These are phyloP conservation scores for Thereva nobilitata DNA, from an alignment of 2,888 invertebrate species.

Conservation along the genomic window DNA sequence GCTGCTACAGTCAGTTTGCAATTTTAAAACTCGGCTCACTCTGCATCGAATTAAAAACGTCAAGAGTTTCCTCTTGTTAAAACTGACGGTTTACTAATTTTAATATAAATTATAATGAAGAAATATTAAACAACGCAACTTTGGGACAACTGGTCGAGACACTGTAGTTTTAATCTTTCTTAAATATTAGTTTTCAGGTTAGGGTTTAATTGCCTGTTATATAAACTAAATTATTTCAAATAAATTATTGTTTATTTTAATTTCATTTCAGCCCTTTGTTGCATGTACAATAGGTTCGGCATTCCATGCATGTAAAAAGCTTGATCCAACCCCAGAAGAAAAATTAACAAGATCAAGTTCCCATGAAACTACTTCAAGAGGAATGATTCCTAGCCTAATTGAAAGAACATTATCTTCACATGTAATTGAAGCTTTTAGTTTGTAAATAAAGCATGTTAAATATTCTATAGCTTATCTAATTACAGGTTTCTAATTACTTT, in stretches of 20 bases:
- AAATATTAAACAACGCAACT: too few species aligned
- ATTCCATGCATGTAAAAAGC: conserved; percentile 46
- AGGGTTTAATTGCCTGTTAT: too few species aligned
- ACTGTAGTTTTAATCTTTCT: too few species aligned
- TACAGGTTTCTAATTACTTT: conserved; percentile 59
- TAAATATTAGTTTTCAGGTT: too few species aligned
- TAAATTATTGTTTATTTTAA: neutral
- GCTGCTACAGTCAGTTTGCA: too few species aligned
- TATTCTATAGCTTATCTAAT: neutral
- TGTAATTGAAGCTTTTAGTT: conserved; percentile 46
- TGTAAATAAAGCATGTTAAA: neutral
- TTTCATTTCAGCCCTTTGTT: conserved; percentile 53
- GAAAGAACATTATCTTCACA: conserved; percentile 57
- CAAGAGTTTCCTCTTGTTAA: too few species aligned
- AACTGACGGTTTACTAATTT: too few species aligned
- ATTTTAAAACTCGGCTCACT: too few species aligned
- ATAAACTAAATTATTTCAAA: too few species aligned
- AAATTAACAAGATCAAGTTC: conserved; percentile 50
- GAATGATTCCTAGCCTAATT: conserved; percentile 56
- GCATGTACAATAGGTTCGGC: conserved; percentile 58
- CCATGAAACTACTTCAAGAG: conserved; percentile 50
- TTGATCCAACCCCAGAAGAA: conserved; percentile 42
- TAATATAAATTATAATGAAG: too few species aligned
- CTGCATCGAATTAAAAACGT: too few species aligned
- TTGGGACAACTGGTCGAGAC: too few species aligned